Evolutionary conservation across 2,888 invertebrate species (phyloP), one percentile per base, ranked within the genome.

Genomic region (Nomada fabriciana): DNA sequence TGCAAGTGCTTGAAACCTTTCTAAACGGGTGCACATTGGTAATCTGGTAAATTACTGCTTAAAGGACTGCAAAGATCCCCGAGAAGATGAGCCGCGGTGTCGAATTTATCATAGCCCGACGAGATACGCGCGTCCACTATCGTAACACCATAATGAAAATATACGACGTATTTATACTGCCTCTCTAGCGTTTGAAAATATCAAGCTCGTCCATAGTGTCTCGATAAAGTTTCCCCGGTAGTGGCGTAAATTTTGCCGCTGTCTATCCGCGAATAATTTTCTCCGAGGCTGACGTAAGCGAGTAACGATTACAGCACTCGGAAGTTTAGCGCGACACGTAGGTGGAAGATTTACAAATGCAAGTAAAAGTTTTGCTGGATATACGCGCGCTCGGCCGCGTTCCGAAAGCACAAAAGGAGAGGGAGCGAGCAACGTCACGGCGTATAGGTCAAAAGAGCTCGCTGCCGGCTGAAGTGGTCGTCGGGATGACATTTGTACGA

Each of bases 401-500:
- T 60, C 15, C 20, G 65, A 42, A 67, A 72, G 70, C 55, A 7
- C 18, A 25, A 7, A 36, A 36, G 36, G 63, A 59, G 53, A 18
- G 57, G 75, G 43, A 42, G 11, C 29, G 18, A 52, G 47, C 57
- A 55, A 20, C 55, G 43, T 4, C 50, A 47, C 43, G 47, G 47
- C 70, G 60, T 70, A 68, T 76, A 83, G 83, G 80, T 83, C 74
- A 80, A 69, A 83, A 59, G 68, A 80, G 20, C 13, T 55, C 77
- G 78, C 25, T 78, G 67, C 81, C 67, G 36, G 60, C 25, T 50
- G 74, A 85, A 87, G 85, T 82, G 80, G 74, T 85, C 72, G 86
- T 86, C 85, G 82, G 85, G 84, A 36, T 85, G 89, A 89, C 86
- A 82, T 87, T 87, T 84, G 86, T 83, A 80, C 73, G 85, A 83